These are phyloP conservation scores for Coelopa frigida DNA, from an alignment of 1,140 invertebrate genomes.

Conservation along the genomic window DNA sequence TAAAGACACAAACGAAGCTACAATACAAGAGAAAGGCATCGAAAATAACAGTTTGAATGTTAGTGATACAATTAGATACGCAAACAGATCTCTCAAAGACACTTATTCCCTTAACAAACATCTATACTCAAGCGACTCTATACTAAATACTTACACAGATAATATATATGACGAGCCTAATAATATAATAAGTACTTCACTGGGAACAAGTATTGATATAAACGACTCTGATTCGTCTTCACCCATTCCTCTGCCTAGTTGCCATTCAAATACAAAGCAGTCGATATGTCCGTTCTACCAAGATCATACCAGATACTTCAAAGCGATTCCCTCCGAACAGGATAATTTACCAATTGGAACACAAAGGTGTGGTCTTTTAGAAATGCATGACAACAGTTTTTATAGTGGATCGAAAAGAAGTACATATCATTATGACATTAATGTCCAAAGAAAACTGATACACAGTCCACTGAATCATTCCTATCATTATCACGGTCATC, in stretches of 20 bases:
- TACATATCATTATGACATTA: conserved; percentile 18
- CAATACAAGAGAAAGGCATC: no score
- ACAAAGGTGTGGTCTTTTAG: conserved; percentile 34
- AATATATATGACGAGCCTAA: conserved; percentile 44
- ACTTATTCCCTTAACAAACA: conserved; percentile 40
- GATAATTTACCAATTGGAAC: conserved; percentile 36
- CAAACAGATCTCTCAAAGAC: conserved; percentile 25
- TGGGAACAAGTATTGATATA: conserved; percentile 35
- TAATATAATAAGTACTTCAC: conserved; percentile 35
- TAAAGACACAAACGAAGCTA: no score
- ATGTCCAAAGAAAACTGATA: conserved; percentile 25
- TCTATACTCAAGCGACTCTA: conserved; percentile 40
- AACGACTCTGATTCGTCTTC: conserved; percentile 30
- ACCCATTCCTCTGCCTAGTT: conserved; percentile 28
- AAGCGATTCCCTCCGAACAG: conserved; percentile 41
- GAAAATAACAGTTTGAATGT: no score
- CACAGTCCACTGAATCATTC: conserved; percentile 29
- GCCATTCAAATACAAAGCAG: conserved; percentile 33
- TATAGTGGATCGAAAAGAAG: conserved; percentile 34
- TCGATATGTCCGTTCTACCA: conserved; percentile 37
- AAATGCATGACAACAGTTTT: conserved; percentile 41
- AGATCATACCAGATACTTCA: conserved; percentile 41
- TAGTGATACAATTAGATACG: no score
- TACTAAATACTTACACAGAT: conserved; percentile 38
- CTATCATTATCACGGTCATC: conserved; percentile 41